A percentile compares a stretch with the other conserved stretches of the same genome.
Evolutionary conservation across 2,888 invertebrate genomes (phyloP).

Genomic region (Rhopalosiphum nymphaeae): DNA sequence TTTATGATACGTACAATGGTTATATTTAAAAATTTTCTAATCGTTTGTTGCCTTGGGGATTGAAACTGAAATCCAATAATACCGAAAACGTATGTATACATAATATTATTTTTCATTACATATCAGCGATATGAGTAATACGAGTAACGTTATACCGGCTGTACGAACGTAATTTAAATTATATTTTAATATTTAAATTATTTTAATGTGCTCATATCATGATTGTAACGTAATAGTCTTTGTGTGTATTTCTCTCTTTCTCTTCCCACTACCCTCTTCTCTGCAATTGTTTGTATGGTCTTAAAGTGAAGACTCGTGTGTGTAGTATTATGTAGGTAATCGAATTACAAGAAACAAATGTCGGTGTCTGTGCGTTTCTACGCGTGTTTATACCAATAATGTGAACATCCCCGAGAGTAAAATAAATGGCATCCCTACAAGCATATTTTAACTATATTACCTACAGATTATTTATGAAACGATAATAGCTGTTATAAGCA

Average conservation of each 20-base stretch:
- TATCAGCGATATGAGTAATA: neutral
- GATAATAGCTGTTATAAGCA: neutral
- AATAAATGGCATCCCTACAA: neutral
- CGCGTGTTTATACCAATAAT: neutral
- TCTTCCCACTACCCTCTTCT: neutral
- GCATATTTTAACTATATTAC: neutral
- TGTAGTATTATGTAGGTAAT: neutral
- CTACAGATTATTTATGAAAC: neutral
- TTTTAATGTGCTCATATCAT: neutral
- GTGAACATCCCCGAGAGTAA: neutral
- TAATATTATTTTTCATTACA: neutral
- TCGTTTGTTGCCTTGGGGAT: neutral
- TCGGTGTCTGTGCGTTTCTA: neutral
- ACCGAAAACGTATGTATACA: neutral
- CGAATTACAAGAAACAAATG: slow-evolving; percentile 28
- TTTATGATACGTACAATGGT: neutral
- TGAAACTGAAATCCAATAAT: neutral
- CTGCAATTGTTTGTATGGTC: neutral
- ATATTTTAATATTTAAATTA: neutral
- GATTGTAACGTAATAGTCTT: neutral
- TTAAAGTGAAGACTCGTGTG: neutral
- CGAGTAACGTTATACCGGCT: neutral
- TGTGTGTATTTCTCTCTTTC: neutral
- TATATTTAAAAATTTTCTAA: neutral
- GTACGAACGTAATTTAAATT: neutral